These are phyloP conservation scores for Drosophila jambulina DNA, from an alignment of 1,140 invertebrate species.

Conservation along the genomic window DNA sequence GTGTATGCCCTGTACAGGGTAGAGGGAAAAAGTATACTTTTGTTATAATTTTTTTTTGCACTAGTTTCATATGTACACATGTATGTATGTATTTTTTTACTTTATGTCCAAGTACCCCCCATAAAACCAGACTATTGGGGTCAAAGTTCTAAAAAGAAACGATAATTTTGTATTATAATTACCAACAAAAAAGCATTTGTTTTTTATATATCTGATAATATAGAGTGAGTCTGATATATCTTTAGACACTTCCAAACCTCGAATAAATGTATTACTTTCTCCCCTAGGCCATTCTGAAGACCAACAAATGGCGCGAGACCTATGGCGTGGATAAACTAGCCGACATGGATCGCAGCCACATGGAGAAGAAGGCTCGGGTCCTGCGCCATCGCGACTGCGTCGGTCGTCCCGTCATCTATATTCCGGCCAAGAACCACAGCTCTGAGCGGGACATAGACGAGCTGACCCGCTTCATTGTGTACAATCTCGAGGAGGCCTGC, in stretches of 20 bases:
- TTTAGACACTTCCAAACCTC: not conserved
- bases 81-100: too few species aligned
- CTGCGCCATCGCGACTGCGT: constrained; percentile 89
- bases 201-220: too few species aligned
- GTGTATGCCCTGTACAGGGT: too few species aligned
- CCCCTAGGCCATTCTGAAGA: constrained; percentile 89
- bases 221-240: not conserved
- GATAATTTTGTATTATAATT: not conserved
- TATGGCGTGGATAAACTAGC: constrained; percentile 88
- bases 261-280: not conserved
- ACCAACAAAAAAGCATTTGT: too few species aligned
- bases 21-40: not conserved
- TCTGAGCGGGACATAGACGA: constrained; percentile 90
- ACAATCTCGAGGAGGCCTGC: constrained; percentile 90
- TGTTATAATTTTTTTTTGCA: not conserved
- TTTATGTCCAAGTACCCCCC: not conserved
- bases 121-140: not conserved
- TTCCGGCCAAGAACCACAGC: constrained; percentile 91
- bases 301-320: constrained; percentile 91
- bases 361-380: constrained; percentile 89
- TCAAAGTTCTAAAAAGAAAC: not conserved
- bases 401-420: constrained; percentile 91
- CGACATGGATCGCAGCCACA: constrained; percentile 87
- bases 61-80: too few species aligned
- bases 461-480: constrained; percentile 91